Evolutionary conservation across 2,888 invertebrate genomes (phyloP), one percentile per base, ranked within the genome.

Genomic region (Hedychridium roseum): DNA sequence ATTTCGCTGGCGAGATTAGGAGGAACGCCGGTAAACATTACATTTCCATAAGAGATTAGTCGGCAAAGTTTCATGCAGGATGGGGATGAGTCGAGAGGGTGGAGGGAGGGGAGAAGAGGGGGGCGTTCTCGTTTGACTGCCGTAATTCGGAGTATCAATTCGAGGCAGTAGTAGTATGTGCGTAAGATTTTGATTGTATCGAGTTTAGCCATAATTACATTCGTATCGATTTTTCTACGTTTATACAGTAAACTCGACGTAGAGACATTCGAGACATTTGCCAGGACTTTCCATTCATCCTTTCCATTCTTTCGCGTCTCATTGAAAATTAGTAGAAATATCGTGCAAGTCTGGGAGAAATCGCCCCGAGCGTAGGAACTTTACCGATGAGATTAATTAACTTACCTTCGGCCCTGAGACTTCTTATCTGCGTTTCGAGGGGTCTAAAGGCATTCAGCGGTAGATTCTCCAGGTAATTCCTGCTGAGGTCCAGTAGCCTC

Each of bases 401-500:
- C 62, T 72, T 60, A 94, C 94, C 94, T 85, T 92, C 90, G 50
- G 92, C 87, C 56, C 86, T 82, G 17, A 94, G 80, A 47, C 86
- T 88, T 61, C 89, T 85, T 55, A 94, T 87, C 80, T 93, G 91
- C 2, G 92, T 91, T 80, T 94, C 94, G 55, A 94, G 81, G 18
- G 90, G 87, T 50, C 84, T 82, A 51, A 94, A 85, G 34, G 93
- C 88, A 68, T 89, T 91, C 64, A 91, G 80, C 31, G 90, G 91
- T 63, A 94, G 85, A 64, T 87, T 85, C 81, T 92, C 91, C 69
- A 94, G 86, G 78, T 91, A 91, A 80, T 95, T 95, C 69, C 87
- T 85, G 60, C 91, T 90, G 53, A 95, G 82, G 78, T 94, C 92
- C 47, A 94, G 83, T 15, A 87, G 81, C 40, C 87, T 82, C 38